Conservation (phyloP, 2,888 invertebrate species). For the Rhagophthalmus giganteus region DNA sequence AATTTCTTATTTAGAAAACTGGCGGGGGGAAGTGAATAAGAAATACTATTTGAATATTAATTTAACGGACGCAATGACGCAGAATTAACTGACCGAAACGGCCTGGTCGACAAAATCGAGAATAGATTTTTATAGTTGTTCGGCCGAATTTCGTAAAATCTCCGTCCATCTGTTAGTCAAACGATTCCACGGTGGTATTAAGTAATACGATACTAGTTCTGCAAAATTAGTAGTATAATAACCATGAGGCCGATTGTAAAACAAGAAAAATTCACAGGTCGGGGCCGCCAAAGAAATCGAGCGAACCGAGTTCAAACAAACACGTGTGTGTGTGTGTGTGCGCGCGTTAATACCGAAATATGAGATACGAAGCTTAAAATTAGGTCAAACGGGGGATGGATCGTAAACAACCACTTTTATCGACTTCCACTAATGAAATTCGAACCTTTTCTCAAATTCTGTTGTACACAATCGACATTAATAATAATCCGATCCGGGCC, state of each 20-base stretch:
- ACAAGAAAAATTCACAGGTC: constrained; percentile 9
- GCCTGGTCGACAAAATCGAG: too few relatives aligned
- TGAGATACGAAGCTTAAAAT: constrained; percentile 30
- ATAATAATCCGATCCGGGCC: neutral
- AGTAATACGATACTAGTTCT: constrained; percentile 14
- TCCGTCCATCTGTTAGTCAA: neutral
- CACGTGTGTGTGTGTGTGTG: constrained; percentile 36
- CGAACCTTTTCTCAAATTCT: neutral
- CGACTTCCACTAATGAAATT: constrained; percentile 6
- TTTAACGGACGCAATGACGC: neutral
- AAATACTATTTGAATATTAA: neutral
- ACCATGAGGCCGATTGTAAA: constrained; percentile 10
- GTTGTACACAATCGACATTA: neutral
- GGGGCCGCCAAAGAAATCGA: constrained; percentile 10
- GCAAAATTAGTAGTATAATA: constrained; percentile 22
- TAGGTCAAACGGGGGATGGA: constrained; percentile 27
- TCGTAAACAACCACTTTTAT: constrained; percentile 37
- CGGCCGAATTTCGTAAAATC: neutral
- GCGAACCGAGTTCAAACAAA: constrained; percentile 15
- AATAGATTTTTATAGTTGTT: too few relatives aligned
- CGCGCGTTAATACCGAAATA: constrained; percentile 34
- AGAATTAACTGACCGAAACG: too few relatives aligned
- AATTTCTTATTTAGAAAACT: neutral
- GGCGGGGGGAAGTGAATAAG: neutral
- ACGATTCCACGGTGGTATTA: neutral